Percentiles rank a stretch among this genome's conserved stretches.
phyloP scores from a whole-genome alignment of 2,113 vertebrate genomes.

The Nyctibius bracteatus region DNA sequence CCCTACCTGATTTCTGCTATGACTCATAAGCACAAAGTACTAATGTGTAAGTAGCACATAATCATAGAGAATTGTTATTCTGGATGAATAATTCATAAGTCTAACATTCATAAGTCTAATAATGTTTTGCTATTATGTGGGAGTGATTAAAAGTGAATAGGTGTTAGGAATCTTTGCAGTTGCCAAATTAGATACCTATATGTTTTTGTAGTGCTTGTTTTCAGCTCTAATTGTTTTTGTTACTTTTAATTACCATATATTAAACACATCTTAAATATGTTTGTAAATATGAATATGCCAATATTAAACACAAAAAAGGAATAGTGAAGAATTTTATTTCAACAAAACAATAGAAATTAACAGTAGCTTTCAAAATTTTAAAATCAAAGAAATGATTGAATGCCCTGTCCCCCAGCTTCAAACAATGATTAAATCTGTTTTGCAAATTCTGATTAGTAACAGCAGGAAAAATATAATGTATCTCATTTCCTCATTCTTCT shows the following conservation, averaged over 20 bases:
- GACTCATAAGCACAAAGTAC: background rate
- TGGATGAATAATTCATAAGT: slow-evolving; percentile 3
- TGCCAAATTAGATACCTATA: background rate
- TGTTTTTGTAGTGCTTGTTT: background rate
- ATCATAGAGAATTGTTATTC: background rate
- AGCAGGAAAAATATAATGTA: background rate
- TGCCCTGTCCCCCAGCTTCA: background rate
- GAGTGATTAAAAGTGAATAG: background rate
- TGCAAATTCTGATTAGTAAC: background rate
- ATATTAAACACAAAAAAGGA: background rate
- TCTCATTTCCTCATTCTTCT: background rate
- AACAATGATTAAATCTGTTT: background rate
- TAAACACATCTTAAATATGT: too few species aligned
- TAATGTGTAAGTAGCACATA: background rate
- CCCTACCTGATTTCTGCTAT: background rate
- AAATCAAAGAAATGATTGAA: background rate
- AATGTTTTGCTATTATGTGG: background rate
- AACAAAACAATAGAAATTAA: background rate
- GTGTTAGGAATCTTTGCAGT: background rate
- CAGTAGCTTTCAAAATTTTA: background rate
- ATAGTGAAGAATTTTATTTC: background rate
- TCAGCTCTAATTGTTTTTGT: background rate
- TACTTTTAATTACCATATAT: background rate
- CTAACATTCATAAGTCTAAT: too few species aligned
- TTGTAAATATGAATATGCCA: background rate